Evolutionary conservation across 1,140 invertebrate species (phyloP).

Genomic region (Drosophila prosaltans): DNA sequence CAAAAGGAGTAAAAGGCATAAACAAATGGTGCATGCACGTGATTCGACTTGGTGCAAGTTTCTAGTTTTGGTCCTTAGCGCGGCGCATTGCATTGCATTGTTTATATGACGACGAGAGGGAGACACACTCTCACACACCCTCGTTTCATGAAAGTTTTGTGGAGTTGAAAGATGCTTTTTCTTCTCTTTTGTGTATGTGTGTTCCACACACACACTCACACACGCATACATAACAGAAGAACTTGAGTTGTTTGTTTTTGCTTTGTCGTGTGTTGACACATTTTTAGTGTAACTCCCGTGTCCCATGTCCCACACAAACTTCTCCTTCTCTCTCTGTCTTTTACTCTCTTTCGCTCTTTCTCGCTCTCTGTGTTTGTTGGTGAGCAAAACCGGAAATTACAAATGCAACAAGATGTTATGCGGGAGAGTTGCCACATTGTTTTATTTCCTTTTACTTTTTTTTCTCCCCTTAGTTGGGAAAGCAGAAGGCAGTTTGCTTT

Average conservation of each 20-base stretch:
- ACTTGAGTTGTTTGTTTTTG: conserved; percentile 75
- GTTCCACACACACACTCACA: conserved; percentile 1
- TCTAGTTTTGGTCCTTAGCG: conserved; percentile 13
- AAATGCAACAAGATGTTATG: conserved; percentile 77
- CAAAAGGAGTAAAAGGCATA: conserved; percentile 55
- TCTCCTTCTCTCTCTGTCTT: neutral
- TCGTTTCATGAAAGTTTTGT: neutral
- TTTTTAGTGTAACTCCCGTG: conserved; percentile 54
- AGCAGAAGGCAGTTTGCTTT: neutral
- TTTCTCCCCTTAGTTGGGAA: neutral
- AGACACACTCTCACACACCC: neutral
- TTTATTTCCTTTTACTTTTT: neutral
- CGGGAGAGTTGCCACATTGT: conserved; percentile 58
- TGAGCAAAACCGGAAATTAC: conserved; percentile 69
- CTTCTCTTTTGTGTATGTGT: conserved; percentile 14
- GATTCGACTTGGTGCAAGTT: conserved; percentile 25
- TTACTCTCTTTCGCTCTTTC: neutral
- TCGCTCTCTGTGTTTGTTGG: conserved; percentile 10
- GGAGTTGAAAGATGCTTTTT: conserved; percentile 16
- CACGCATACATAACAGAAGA: conserved; percentile 40
- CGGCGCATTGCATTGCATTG: conserved; percentile 13
- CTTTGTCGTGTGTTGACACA: conserved; percentile 75
- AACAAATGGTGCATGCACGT: conserved; percentile 67
- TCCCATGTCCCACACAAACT: neutral
- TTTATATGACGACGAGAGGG: neutral